Percentiles rank a stretch among this genome's conserved stretches.
Conservation (phyloP, 2,797 vertebrate species). For the Rhinoraja longicauda region DNA sequence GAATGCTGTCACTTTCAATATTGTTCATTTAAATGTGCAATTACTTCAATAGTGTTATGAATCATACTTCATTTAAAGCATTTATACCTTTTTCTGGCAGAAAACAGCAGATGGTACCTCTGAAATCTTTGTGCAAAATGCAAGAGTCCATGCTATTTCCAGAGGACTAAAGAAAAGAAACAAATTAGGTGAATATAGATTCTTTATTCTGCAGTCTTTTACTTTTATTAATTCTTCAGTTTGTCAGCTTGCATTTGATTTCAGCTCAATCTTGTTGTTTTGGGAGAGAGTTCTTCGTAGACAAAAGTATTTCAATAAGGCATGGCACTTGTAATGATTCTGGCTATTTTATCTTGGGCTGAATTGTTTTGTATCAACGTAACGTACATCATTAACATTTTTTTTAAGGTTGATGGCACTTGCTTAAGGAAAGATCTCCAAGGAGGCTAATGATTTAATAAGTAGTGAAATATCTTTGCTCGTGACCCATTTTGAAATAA, state of each 20-base stretch:
- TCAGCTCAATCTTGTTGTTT: background rate
- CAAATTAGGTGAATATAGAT: constrained; percentile 57
- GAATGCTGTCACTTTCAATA: background rate
- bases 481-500: background rate
- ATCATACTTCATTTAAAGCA: background rate
- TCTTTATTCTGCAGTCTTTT: background rate
- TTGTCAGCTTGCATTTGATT: background rate
- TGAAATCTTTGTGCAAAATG: constrained; percentile 44
- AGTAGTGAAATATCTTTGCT: background rate
- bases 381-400: background rate
- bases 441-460: background rate
- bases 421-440: background rate
- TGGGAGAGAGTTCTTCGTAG: background rate
- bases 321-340: background rate
- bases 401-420: background rate
- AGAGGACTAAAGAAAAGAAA: constrained; percentile 49
- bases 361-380: background rate
- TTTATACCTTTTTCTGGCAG: constrained; percentile 55
- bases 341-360: background rate
- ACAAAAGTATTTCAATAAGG: background rate
- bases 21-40: background rate
- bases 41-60: background rate
- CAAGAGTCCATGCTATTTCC: constrained; percentile 57
- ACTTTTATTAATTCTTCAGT: background rate
- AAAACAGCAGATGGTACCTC: constrained; percentile 62